These are phyloP conservation scores for Hedya salicella DNA, from an alignment of 2,888 invertebrate species.

Conservation along the genomic window DNA sequence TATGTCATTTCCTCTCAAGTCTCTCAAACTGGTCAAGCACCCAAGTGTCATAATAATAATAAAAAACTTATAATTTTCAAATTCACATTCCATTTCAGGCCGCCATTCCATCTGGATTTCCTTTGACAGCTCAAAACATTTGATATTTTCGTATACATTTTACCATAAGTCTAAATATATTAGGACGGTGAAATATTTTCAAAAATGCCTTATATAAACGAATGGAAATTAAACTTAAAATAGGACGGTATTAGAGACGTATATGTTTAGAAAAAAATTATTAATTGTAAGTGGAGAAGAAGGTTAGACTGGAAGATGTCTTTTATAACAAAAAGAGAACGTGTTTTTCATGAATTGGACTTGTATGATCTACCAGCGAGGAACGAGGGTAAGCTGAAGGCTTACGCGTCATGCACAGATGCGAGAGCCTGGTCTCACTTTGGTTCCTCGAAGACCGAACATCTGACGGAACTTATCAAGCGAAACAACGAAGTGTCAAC, in stretches of 20 bases:
- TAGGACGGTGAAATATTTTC: slow-evolving; percentile 56
- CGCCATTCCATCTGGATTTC: slow-evolving; percentile 71
- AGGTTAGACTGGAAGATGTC: slow-evolving; percentile 66
- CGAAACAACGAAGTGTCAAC: slow-evolving; percentile 69
- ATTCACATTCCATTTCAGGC: slow-evolving; percentile 70
- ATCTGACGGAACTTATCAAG: slow-evolving; percentile 83
- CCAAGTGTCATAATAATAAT: slow-evolving; percentile 30
- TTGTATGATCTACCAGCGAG: slow-evolving; percentile 73
- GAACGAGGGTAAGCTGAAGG: slow-evolving; percentile 84
- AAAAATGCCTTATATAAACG: slow-evolving; percentile 72
- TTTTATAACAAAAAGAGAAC: slow-evolving; percentile 80
- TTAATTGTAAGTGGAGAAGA: slow-evolving; percentile 58
- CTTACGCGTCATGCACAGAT: slow-evolving; percentile 84
- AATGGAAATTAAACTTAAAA: slow-evolving; percentile 69
- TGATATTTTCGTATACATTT: slow-evolving; percentile 73
- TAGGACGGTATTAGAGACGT: slow-evolving; percentile 58
- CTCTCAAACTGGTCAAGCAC: slow-evolving; percentile 33
- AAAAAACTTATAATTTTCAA: slow-evolving; percentile 54
- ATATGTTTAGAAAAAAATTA: slow-evolving; percentile 63
- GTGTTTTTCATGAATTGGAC: slow-evolving; percentile 79
- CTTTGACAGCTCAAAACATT: slow-evolving; percentile 75
- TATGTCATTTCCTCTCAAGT: slow-evolving; percentile 26
- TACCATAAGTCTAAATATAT: slow-evolving; percentile 60
- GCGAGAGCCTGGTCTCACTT: slow-evolving; percentile 85
- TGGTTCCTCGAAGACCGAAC: slow-evolving; percentile 82